Conservation (phyloP, 2,113 vertebrate species). For the Ceyx margarethae region DNA sequence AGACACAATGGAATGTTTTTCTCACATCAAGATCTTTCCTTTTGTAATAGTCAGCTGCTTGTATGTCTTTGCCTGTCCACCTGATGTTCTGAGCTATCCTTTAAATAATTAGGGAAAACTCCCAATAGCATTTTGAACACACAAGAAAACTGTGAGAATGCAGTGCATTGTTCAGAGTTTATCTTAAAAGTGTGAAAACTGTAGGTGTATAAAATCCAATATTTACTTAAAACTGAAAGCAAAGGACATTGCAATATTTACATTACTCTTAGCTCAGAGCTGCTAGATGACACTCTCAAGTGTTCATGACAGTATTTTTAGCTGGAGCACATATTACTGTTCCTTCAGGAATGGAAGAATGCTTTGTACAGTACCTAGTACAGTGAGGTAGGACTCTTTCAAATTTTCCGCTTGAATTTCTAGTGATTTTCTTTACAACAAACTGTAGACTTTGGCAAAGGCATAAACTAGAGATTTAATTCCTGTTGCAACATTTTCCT, state of each 20-base stretch:
- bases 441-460: not conserved
- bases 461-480: not conserved
- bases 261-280: not conserved
- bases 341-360: not conserved
- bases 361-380: not conserved
- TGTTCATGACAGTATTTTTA: not conserved
- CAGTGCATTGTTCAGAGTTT: not conserved
- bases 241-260: not conserved
- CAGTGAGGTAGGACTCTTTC: not conserved
- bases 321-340: not conserved
- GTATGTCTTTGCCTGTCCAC: not conserved
- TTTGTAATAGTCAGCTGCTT: not conserved
- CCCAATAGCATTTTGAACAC: not conserved
- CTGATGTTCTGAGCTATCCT: not conserved
- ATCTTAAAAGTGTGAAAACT: not conserved
- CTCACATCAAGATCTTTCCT: not conserved
- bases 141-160: not conserved
- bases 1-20: not conserved
- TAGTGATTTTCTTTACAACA: not conserved
- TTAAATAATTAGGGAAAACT: not conserved
- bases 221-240: conserved; percentile 1
- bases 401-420: not conserved
- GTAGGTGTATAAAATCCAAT: not conserved
- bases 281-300: not conserved
- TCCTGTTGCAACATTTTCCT: not conserved